A percentile compares a stretch with the other conserved stretches of the same genome.
These are phyloP conservation scores for Hermaeophaga mercurialis DNA, from an alignment of 2,888 invertebrate species.

Conservation along the genomic window DNA sequence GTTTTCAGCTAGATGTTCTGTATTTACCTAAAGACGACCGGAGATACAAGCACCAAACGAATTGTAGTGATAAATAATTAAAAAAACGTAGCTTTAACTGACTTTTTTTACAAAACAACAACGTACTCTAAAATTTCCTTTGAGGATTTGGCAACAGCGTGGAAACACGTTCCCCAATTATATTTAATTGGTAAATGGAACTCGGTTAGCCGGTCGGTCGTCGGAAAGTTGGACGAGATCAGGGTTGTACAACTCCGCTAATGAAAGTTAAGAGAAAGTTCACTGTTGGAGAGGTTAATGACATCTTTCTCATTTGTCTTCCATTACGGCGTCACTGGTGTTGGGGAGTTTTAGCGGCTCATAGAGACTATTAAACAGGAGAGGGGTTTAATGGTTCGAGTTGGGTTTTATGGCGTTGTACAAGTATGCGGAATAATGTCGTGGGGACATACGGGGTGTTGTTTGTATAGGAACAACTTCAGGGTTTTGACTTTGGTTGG, in stretches of 20 bases:
- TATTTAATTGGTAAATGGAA: constrained; percentile 53
- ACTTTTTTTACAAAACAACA: too few relatives aligned
- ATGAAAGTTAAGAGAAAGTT: constrained; percentile 54
- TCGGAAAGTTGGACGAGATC: constrained; percentile 58
- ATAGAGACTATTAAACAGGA: not conserved
- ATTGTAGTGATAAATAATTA: too few relatives aligned
- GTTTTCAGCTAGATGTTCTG: too few relatives aligned
- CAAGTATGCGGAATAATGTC: too few relatives aligned
- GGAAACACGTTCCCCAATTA: constrained; percentile 46
- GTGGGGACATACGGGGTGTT: too few relatives aligned
- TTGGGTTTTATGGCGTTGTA: too few relatives aligned
- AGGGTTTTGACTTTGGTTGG: too few relatives aligned
- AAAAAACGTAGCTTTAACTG: too few relatives aligned
- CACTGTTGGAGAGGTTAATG: constrained; percentile 43
- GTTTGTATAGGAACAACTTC: too few relatives aligned
- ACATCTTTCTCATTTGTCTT: constrained; percentile 32
- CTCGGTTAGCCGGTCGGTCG: constrained; percentile 55
- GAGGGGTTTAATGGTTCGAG: not conserved
- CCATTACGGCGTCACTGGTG: constrained; percentile 7
- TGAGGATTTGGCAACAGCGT: constrained; percentile 14
- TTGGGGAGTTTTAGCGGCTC: constrained; percentile 14
- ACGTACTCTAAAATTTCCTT: too few relatives aligned
- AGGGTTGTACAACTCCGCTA: constrained; percentile 48
- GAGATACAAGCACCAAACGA: too few relatives aligned
- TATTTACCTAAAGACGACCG: too few relatives aligned